These are phyloP conservation scores for Neria commutata DNA, from an alignment of 2,888 invertebrate species.

Conservation along the genomic window DNA sequence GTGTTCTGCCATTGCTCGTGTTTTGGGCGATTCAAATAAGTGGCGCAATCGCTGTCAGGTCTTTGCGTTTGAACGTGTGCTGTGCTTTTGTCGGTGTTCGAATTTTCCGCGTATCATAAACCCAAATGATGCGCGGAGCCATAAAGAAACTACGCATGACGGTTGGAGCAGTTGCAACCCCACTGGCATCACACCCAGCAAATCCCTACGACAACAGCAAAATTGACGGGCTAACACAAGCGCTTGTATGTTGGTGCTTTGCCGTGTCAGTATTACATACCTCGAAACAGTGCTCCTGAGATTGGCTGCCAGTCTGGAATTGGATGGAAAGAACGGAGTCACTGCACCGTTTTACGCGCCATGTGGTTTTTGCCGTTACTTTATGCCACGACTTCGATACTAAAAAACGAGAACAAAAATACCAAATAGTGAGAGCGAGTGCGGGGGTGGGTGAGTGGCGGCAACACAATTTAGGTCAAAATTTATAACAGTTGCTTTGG, in stretches of 20 bases:
- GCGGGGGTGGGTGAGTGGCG: too few species aligned
- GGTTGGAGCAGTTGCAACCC: too few species aligned
- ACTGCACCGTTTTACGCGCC: too few species aligned
- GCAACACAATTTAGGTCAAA: neutral
- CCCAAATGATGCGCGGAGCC: slow-evolving; percentile 29
- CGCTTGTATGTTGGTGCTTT: too few species aligned
- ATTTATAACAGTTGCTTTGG: slow-evolving; percentile 29
- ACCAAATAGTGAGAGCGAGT: too few species aligned
- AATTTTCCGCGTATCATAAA: slow-evolving; percentile 27
- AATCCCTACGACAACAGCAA: neutral
- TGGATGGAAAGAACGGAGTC: too few species aligned
- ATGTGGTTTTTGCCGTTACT: too few species aligned
- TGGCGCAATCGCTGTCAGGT: too few species aligned
- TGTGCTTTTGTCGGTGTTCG: neutral
- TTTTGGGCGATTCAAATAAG: neutral
- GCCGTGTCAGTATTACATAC: neutral
- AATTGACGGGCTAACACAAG: neutral
- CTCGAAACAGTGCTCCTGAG: neutral
- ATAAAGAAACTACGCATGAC: slow-evolving; percentile 25
- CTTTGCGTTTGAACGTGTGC: too few species aligned
- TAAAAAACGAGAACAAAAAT: slow-evolving; percentile 3
- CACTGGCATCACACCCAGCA: too few species aligned
- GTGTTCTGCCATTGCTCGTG: neutral
- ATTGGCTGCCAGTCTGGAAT: neutral
- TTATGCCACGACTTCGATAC: too few species aligned